A percentile compares a stretch with the other conserved stretches of the same genome.
Evolutionary conservation across 2,113 vertebrate genomes (phyloP).

Genomic region (Dromas ardeola): DNA sequence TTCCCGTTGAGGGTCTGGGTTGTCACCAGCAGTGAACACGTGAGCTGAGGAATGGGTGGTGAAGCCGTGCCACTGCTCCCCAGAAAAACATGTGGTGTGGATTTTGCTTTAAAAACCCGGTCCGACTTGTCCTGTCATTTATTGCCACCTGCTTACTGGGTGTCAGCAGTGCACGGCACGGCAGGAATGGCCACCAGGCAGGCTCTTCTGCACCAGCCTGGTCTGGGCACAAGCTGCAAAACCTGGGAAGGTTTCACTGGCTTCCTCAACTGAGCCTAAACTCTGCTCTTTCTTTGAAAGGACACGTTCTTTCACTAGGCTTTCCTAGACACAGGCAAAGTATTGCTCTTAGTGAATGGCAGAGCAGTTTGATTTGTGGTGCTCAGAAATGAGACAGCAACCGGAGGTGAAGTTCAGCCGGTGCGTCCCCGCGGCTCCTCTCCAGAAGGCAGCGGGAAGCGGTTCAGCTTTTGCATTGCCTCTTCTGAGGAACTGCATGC

Average conservation of each 20-base stretch:
- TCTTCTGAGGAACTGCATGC: neutral
- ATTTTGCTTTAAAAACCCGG: neutral
- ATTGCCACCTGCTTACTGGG: neutral
- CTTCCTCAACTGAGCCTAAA: neutral
- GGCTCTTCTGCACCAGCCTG: neutral
- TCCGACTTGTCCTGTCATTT: rapidly evolving
- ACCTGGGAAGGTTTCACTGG: neutral
- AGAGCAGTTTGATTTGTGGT: neutral
- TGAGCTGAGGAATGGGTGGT: rapidly evolving
- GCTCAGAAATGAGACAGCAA: neutral
- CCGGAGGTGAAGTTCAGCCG: neutral
- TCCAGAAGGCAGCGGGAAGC: neutral
- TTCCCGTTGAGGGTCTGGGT: rapidly evolving
- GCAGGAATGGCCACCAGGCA: neutral
- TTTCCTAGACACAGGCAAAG: neutral
- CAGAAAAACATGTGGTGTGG: rapidly evolving
- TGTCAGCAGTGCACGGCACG: neutral
- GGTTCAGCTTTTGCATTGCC: neutral
- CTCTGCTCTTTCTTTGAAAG: neutral
- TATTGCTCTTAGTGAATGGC: neutral
- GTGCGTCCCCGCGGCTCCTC: neutral
- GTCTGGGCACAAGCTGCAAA: neutral
- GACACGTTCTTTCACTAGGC: neutral
- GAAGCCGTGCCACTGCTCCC: neutral
- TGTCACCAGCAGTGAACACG: rapidly evolving